Conservation (phyloP, 1,140 invertebrate genomes). For the Streblospio benedicti region DNA sequence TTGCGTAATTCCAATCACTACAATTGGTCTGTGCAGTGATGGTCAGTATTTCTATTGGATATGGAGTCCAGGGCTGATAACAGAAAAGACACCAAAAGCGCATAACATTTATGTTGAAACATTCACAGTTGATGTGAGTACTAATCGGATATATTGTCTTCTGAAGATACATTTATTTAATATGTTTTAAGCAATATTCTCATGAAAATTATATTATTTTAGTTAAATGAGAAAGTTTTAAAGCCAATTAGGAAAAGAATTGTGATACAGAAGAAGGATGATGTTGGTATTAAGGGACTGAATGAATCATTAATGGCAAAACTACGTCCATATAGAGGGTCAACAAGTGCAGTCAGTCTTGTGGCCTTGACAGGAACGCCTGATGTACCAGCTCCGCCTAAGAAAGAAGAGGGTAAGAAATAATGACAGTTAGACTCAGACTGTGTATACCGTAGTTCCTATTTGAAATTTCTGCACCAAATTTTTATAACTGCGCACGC, state of each 20-base stretch:
- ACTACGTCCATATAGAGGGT: conserved; percentile 34
- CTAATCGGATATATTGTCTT: neutral
- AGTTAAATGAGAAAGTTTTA: neutral
- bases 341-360: conserved; percentile 28
- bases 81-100: conserved; percentile 37
- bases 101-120: conserved; percentile 33
- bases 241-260: conserved; percentile 15
- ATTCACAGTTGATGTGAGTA: conserved; percentile 30
- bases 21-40: conserved; percentile 40
- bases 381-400: conserved; percentile 23
- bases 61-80: conserved; percentile 31
- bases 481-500: no score
- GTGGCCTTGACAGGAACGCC: conserved; percentile 38
- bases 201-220: neutral
- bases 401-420: conserved; percentile 24
- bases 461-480: no score
- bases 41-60: conserved; percentile 41
- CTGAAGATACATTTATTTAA: neutral
- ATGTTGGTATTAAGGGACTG: conserved; percentile 27
- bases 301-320: conserved; percentile 39
- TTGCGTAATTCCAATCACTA: no score
- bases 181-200: neutral
- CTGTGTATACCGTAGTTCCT: no score
- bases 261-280: conserved; percentile 36
- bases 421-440: no score